A percentile compares a stretch with the other conserved stretches of the same genome.
Evolutionary conservation across 2,113 vertebrate genomes (phyloP).

Genomic region (Delphinus delphis): DNA sequence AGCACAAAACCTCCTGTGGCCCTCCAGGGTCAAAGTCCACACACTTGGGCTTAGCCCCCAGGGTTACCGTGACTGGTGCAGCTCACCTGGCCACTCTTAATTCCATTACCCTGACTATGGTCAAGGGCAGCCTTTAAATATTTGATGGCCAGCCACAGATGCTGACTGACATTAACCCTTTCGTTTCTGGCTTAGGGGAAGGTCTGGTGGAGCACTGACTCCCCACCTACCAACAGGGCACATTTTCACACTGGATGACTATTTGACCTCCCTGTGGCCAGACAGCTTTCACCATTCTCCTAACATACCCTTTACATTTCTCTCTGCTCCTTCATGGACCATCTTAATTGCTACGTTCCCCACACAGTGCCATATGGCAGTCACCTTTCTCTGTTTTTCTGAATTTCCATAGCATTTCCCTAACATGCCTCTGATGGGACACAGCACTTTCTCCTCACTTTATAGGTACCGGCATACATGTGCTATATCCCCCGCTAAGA

Average conservation of each 20-base stretch:
- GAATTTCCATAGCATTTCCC: neutral
- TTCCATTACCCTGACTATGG: too few relatives aligned
- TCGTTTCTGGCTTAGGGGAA: neutral
- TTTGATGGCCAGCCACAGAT: neutral
- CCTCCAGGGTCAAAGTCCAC: neutral
- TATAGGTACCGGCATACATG: neutral
- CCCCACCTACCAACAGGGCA: fast-evolving
- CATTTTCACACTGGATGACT: neutral
- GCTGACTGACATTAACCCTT: neutral
- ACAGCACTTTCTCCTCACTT: neutral
- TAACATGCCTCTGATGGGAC: neutral
- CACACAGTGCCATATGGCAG: neutral
- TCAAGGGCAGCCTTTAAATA: neutral
- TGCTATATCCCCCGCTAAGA: neutral
- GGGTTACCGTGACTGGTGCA: neutral
- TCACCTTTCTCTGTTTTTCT: neutral
- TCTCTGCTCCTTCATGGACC: neutral
- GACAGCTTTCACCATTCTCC: neutral
- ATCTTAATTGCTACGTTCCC: neutral
- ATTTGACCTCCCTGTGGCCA: neutral
- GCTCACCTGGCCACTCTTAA: neutral
- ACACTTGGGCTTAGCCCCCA: too few relatives aligned
- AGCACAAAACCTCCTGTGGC: neutral
- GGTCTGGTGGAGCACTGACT: neutral
- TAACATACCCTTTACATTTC: neutral